These are phyloP conservation scores for Drosophila villosipedis DNA, from an alignment of 2,888 invertebrate genomes.

Conservation along the genomic window DNA sequence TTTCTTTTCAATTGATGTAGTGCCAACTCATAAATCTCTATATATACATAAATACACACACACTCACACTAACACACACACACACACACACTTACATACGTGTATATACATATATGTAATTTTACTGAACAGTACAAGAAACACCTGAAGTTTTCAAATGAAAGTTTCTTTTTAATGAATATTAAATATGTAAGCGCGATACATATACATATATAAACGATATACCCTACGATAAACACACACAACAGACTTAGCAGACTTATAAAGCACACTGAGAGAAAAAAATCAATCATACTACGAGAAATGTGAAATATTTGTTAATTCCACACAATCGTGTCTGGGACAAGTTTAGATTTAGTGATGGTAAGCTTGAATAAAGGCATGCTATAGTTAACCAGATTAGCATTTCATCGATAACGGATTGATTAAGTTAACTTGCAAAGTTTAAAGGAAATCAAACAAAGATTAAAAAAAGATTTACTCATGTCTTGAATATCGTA, in stretches of 20 bases:
- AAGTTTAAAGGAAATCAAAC: slow-evolving; percentile 2
- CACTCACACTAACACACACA: slow-evolving; percentile 9
- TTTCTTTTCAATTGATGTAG: slow-evolving; percentile 16
- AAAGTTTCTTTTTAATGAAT: slow-evolving; percentile 82
- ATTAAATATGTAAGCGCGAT: slow-evolving; percentile 60
- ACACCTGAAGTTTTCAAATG: slow-evolving; percentile 85
- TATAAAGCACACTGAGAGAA: slow-evolving; percentile 59
- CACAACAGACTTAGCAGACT: slow-evolving; percentile 56
- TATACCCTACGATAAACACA: slow-evolving; percentile 49
- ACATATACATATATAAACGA: slow-evolving; percentile 45
- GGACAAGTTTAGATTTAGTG: slow-evolving; percentile 36
- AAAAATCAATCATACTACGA: slow-evolving; percentile 20
- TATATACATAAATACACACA: slow-evolving; percentile 25
- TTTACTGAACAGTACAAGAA: slow-evolving; percentile 85
- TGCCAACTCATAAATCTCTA: slow-evolving; percentile 16
- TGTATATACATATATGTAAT: slow-evolving; percentile 49
- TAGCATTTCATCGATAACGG: slow-evolving; percentile 4
- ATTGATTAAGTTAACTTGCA: slow-evolving; percentile 2
- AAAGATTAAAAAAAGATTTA: neutral
- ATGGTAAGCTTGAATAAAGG: slow-evolving; percentile 9
- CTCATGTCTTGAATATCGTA: slow-evolving; percentile 6
- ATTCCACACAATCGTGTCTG: slow-evolving; percentile 38
- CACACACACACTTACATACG: slow-evolving; percentile 29
- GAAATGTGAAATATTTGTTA: slow-evolving; percentile 70
- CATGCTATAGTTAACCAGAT: slow-evolving; percentile 14